Evolutionary conservation across 2,888 invertebrate species (phyloP).

Genomic region (Calameuta filiformis): DNA sequence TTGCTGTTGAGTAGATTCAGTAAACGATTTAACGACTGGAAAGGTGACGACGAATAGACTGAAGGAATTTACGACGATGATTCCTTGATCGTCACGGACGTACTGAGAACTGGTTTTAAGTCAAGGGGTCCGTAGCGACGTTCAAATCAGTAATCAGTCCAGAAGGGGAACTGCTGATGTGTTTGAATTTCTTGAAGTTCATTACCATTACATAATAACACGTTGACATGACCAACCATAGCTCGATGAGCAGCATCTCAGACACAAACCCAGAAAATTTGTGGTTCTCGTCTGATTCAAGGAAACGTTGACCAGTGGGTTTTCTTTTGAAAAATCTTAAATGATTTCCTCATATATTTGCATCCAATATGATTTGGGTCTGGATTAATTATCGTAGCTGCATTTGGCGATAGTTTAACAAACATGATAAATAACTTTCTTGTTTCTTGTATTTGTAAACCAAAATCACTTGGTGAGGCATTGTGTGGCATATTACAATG

Average conservation of each 20-base stretch:
- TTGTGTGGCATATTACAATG: no score
- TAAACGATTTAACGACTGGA: not conserved
- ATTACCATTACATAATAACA: not conserved
- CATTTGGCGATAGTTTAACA: no score
- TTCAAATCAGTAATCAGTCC: not conserved
- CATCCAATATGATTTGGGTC: no score
- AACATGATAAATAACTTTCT: no score
- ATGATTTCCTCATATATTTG: no score
- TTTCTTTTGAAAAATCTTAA: no score
- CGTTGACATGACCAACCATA: not conserved
- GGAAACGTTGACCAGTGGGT: no score
- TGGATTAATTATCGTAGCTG: no score
- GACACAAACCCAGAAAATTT: not conserved
- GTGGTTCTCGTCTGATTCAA: no score
- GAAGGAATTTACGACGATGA: not conserved
- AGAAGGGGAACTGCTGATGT: not conserved
- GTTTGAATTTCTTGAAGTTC: not conserved
- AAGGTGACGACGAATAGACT: not conserved
- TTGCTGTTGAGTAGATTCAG: not conserved
- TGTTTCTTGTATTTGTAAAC: no score
- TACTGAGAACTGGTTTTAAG: not conserved
- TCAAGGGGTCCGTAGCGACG: not conserved
- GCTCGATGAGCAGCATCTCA: not conserved
- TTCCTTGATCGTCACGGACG: not conserved
- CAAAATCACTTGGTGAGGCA: no score